Evolutionary conservation across 2,797 vertebrate species (phyloP).

Genomic region (Bufotes viridis): DNA sequence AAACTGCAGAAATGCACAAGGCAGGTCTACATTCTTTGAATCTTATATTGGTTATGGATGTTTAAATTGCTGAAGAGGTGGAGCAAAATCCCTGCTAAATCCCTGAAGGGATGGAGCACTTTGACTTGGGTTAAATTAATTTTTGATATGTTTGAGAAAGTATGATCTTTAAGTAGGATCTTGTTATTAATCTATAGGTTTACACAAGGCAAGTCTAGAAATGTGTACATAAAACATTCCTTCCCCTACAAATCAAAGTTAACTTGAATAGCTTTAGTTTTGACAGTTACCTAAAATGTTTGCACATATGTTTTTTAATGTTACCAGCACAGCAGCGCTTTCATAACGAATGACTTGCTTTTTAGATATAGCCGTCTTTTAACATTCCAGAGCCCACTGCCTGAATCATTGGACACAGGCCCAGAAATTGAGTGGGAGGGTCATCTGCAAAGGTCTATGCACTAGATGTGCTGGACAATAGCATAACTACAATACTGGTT

Average conservation of each 20-base stretch:
- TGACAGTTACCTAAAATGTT: constrained; percentile 23
- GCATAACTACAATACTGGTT: constrained; percentile 45
- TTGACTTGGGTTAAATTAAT: constrained; percentile 11
- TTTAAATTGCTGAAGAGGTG: background rate
- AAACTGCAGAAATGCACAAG: background rate
- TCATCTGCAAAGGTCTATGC: constrained; percentile 39
- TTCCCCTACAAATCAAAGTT: constrained; percentile 6
- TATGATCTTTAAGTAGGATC: constrained; percentile 21
- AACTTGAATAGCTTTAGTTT: constrained; percentile 1
- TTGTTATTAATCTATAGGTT: background rate
- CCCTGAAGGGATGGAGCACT: background rate
- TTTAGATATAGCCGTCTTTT: constrained; percentile 28
- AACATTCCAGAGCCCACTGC: constrained; percentile 25
- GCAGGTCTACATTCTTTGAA: background rate
- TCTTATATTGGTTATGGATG: background rate
- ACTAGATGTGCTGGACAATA: constrained; percentile 36
- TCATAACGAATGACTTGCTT: constrained; percentile 21
- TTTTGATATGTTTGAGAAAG: background rate
- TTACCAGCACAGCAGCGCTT: constrained; percentile 12
- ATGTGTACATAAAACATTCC: background rate
- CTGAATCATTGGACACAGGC: constrained; percentile 17
- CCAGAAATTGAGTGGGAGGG: constrained; percentile 22
- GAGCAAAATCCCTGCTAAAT: background rate
- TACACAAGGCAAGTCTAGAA: background rate
- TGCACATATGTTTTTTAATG: constrained; percentile 27